Evolutionary conservation across 1,140 invertebrate genomes (phyloP).

Genomic region (Coptotermes formosanus): DNA sequence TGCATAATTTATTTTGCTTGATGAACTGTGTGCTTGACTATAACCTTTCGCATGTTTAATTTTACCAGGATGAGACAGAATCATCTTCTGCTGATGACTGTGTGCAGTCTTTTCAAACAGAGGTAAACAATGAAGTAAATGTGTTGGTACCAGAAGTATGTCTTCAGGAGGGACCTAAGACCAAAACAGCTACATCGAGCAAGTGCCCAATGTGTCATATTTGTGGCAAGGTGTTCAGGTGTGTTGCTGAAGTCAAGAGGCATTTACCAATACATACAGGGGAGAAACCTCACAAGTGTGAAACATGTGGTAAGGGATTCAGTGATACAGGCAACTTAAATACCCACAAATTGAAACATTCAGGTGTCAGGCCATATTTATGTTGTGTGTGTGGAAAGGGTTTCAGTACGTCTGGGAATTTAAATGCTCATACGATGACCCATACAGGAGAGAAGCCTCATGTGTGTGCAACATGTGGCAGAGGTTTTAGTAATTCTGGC

Average conservation of each 20-base stretch:
- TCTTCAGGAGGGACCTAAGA: neutral
- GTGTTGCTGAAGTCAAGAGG: slow-evolving; percentile 64
- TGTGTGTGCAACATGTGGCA: slow-evolving; percentile 58
- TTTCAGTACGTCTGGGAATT: slow-evolving; percentile 48
- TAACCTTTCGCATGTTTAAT: neutral
- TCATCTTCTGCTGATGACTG: neutral
- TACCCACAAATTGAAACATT: neutral
- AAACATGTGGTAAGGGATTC: neutral
- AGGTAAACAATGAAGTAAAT: neutral
- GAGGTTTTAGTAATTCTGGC: slow-evolving; percentile 68
- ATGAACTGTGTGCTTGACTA: neutral
- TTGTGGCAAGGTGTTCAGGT: slow-evolving; percentile 70
- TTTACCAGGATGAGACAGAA: neutral
- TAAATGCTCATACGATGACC: slow-evolving; percentile 48
- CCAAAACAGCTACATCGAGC: neutral
- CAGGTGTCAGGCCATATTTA: slow-evolving; percentile 53
- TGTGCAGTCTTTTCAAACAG: neutral
- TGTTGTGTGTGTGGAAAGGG: slow-evolving; percentile 51
- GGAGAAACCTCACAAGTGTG: slow-evolving; percentile 55
- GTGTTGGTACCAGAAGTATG: neutral
- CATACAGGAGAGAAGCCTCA: slow-evolving; percentile 55
- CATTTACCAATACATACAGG: slow-evolving; percentile 65
- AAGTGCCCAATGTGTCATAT: slow-evolving; percentile 63
- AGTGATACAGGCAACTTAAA: neutral
- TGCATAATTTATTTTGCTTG: too few species aligned